These are phyloP conservation scores for Marronus borbonicus DNA, from an alignment of 2,888 invertebrate species.

Conservation along the genomic window DNA sequence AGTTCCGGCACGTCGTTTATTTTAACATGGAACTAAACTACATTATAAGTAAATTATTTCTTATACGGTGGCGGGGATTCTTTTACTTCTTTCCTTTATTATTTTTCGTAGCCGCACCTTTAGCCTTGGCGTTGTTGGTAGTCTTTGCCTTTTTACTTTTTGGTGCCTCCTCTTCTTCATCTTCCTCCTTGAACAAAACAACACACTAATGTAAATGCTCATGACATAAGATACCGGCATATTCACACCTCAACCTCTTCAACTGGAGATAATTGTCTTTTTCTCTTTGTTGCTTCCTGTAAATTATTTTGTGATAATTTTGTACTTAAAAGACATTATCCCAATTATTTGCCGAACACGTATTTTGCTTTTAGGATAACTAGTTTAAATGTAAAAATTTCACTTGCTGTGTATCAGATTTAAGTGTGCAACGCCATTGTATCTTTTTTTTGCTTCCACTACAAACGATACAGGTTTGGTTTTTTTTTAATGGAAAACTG, in stretches of 20 bases:
- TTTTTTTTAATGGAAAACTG: too few relatives aligned
- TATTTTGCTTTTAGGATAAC: constrained; percentile 34
- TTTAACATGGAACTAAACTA: constrained; percentile 57
- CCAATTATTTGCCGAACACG: constrained; percentile 8
- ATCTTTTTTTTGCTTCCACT: too few relatives aligned
- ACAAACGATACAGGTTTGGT: too few relatives aligned
- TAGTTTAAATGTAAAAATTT: not conserved
- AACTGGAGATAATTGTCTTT: constrained; percentile 64
- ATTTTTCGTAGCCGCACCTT: constrained; percentile 78
- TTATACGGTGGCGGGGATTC: constrained; percentile 45
- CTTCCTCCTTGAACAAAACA: constrained; percentile 72
- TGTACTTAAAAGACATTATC: constrained; percentile 37
- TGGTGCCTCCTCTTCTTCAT: constrained; percentile 84
- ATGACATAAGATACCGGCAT: constrained; percentile 11
- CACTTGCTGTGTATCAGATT: not conserved
- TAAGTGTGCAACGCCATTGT: not conserved
- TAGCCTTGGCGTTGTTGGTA: constrained; percentile 81
- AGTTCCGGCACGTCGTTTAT: constrained; percentile 46
- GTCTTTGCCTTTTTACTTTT: constrained; percentile 84
- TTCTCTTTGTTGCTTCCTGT: constrained; percentile 60
- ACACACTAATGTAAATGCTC: constrained; percentile 29
- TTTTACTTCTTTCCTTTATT: constrained; percentile 63
- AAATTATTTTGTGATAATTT: constrained; percentile 54
- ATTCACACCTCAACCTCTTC: constrained; percentile 64
- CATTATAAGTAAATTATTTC: constrained; percentile 56